These are phyloP conservation scores for Pomatorhinus ruficollis DNA, from an alignment of 2,113 vertebrate genomes.

Conservation along the genomic window DNA sequence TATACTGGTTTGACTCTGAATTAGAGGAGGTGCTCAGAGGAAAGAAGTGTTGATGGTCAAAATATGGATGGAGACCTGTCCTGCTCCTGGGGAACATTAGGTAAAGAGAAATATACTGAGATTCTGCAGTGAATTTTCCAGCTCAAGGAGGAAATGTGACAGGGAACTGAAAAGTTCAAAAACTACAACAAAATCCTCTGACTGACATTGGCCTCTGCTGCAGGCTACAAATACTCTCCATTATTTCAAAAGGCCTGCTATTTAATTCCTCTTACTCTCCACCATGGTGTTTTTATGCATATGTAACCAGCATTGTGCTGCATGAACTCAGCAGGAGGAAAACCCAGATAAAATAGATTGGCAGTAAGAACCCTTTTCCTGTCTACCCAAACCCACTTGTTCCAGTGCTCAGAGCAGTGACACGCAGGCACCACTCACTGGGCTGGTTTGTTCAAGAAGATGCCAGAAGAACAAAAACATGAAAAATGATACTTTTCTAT, in stretches of 20 bases:
- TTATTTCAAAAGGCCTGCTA: neutral
- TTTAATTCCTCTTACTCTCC: neutral
- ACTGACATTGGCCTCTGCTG: neutral
- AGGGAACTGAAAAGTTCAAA: neutral
- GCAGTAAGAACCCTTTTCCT: neutral
- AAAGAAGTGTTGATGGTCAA: neutral
- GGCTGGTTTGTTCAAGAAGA: neutral
- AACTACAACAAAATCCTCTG: neutral
- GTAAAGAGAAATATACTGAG: neutral
- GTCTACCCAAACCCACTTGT: neutral
- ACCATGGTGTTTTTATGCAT: neutral
- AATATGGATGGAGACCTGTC: neutral
- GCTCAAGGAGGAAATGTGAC: neutral
- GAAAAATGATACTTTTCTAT: neutral
- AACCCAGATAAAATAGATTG: neutral
- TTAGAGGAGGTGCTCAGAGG: neutral
- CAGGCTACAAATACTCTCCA: neutral
- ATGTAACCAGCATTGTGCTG: neutral
- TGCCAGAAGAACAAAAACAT: neutral
- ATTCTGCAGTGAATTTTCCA: neutral
- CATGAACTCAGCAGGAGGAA: neutral
- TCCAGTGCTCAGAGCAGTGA: neutral
- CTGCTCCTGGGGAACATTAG: rapidly evolving
- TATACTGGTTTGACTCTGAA: neutral
- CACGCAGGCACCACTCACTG: neutral